phyloP scores from a whole-genome alignment of 35 echinoderm and acorn worm genomes.

The Anneissia japonica region DNA sequence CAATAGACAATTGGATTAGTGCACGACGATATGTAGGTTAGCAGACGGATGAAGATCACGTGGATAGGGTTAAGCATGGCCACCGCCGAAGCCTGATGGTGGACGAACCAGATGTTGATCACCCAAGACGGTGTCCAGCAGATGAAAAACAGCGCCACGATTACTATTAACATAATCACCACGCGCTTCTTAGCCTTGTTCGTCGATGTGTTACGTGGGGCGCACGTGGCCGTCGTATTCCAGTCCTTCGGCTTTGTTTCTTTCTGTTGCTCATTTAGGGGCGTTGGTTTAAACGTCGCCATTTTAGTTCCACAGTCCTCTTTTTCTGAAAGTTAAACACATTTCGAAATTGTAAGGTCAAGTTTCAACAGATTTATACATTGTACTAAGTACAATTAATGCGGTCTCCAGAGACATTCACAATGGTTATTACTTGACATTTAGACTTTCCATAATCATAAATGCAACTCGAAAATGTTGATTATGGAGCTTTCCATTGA shows the following conservation, averaged over 20 bases:
- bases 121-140: constrained; percentile 90
- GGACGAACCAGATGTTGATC: constrained; percentile 63
- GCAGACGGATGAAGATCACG: constrained; percentile 36
- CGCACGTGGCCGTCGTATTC: constrained; percentile 14
- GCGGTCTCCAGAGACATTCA: no score
- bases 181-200: constrained; percentile 88
- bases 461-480: no score
- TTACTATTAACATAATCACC: constrained; percentile 83
- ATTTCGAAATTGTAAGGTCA: not conserved
- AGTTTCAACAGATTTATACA: no score
- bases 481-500: no score
- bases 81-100: not conserved
- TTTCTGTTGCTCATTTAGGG: not conserved
- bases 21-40: constrained; percentile 82
- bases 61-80: not conserved
- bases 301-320: not conserved
- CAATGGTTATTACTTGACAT: no score
- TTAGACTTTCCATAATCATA: no score
- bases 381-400: no score
- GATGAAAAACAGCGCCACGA: constrained; percentile 81
- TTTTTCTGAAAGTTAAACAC: not conserved
- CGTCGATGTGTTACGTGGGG: constrained; percentile 61
- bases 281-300: not conserved
- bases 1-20: constrained; percentile 95
- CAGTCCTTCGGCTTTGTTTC: not conserved